Evolutionary conservation across 2,888 invertebrate species (phyloP).

Genomic region (Carpatolechia fugitivella): DNA sequence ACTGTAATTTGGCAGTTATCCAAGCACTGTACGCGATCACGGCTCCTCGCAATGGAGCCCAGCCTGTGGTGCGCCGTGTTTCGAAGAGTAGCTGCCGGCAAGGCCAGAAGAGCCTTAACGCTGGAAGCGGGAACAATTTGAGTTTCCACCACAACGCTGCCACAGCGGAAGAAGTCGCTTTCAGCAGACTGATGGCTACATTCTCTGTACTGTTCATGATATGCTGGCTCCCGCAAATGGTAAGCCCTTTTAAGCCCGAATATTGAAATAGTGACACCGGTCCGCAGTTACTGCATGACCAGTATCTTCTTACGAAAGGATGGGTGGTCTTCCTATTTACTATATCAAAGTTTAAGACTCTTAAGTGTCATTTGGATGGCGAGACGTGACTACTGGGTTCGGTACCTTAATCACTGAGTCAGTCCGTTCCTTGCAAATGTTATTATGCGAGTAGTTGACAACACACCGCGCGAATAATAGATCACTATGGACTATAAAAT

Average conservation of each 20-base stretch:
- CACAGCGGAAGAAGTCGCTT: slow-evolving; percentile 90
- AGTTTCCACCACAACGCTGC: slow-evolving; percentile 66
- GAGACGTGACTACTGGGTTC: background rate
- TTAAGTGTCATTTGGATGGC: too few species aligned
- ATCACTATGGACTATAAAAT: slow-evolving; percentile 26
- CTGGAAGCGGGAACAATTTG: slow-evolving; percentile 57
- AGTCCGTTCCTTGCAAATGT: background rate
- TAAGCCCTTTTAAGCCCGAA: too few species aligned
- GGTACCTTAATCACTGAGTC: background rate
- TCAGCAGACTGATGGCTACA: slow-evolving; percentile 90
- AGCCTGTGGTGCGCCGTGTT: slow-evolving; percentile 57
- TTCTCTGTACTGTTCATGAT: slow-evolving; percentile 89
- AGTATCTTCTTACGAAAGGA: too few species aligned
- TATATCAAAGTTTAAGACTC: too few species aligned
- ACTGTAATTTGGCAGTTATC: slow-evolving; percentile 91
- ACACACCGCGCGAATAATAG: slow-evolving; percentile 17
- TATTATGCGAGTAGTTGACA: slow-evolving; percentile 19
- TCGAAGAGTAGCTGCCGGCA: slow-evolving; percentile 60
- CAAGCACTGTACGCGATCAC: slow-evolving; percentile 83
- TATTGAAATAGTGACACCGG: too few species aligned
- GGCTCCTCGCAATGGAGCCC: slow-evolving; percentile 51
- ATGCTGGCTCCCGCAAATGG: slow-evolving; percentile 95
- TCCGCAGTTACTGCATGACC: too few species aligned
- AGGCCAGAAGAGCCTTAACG: slow-evolving; percentile 33
- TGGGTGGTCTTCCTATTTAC: too few species aligned